These are phyloP conservation scores for Leptinotarsa juncta DNA, from an alignment of 2,888 invertebrate genomes.

Conservation along the genomic window DNA sequence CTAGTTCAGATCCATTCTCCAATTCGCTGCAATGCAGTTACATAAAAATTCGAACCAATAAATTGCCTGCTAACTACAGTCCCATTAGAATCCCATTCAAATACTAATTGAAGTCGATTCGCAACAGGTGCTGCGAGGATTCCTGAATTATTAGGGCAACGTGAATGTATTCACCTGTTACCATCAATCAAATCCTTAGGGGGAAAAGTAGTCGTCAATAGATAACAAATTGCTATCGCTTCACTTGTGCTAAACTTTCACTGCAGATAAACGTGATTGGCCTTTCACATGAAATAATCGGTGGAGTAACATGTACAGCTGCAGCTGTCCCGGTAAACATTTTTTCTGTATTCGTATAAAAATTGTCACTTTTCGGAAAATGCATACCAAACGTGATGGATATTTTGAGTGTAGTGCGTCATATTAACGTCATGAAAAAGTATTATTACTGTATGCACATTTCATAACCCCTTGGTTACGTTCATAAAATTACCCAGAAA, in stretches of 20 bases:
- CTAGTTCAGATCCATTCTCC: neutral
- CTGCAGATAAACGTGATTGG: conserved; percentile 8
- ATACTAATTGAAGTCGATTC: conserved; percentile 3
- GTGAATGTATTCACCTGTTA: conserved; percentile 22
- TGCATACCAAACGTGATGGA: too few relatives aligned
- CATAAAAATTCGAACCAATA: neutral
- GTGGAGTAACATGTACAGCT: neutral
- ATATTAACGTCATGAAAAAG: too few relatives aligned
- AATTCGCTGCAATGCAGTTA: neutral
- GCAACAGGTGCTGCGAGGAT: conserved; percentile 9
- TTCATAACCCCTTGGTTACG: too few relatives aligned
- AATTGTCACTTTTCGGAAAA: too few relatives aligned
- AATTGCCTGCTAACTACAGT: conserved; percentile 1
- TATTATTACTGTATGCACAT: too few relatives aligned
- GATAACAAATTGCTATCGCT: conserved; percentile 20
- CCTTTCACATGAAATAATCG: neutral
- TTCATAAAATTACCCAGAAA: too few relatives aligned
- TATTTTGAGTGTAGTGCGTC: too few relatives aligned
- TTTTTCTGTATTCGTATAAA: too few relatives aligned
- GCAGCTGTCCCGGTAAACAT: too few relatives aligned
- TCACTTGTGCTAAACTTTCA: conserved; percentile 33
- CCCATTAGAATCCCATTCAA: conserved; percentile 3
- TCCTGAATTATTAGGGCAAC: conserved; percentile 23
- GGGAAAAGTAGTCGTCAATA: conserved; percentile 21
- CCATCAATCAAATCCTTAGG: conserved; percentile 26